Conservation (phyloP, 2,888 invertebrate species). For the Lymantria dispar region DNA sequence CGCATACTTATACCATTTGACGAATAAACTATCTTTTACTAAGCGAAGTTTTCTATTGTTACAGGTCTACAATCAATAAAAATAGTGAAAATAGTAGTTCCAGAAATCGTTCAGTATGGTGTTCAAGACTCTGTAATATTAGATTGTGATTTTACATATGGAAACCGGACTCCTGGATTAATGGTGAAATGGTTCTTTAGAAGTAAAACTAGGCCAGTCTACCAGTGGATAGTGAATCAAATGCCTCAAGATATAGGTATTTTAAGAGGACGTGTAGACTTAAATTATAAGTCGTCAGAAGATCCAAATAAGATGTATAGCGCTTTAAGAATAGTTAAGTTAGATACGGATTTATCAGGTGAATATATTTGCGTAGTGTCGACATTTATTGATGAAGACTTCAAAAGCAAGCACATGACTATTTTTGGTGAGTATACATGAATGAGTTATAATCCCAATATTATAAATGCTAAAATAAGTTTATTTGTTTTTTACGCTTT, state of each 20-base stretch:
- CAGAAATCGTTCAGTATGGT: conserved; percentile 84
- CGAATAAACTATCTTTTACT: not conserved
- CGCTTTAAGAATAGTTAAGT: conserved; percentile 87
- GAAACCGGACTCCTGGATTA: conserved; percentile 84
- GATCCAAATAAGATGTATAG: conserved; percentile 87
- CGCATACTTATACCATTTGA: too few relatives aligned
- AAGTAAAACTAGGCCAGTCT: conserved; percentile 85
- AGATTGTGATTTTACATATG: conserved; percentile 88
- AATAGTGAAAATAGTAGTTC: conserved; percentile 84
- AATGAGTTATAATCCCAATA: too few relatives aligned
- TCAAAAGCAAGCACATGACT: conserved; percentile 84
- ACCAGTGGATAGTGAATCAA: conserved; percentile 89
- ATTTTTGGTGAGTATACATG: conserved; percentile 83
- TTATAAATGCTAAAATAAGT: too few relatives aligned
- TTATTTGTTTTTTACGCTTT: too few relatives aligned
- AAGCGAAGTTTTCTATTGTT: conserved; percentile 50
- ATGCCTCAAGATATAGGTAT: conserved; percentile 85
- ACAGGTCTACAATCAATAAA: conserved; percentile 82
- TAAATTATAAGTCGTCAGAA: conserved; percentile 84
- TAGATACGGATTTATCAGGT: conserved; percentile 87
- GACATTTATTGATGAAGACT: conserved; percentile 86
- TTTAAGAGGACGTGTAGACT: conserved; percentile 81
- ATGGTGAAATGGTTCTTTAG: conserved; percentile 91
- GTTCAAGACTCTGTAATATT: conserved; percentile 84
- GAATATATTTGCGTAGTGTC: conserved; percentile 89